Evolutionary conservation across 2,888 invertebrate species (phyloP), one percentile per base, ranked within the genome.

Genomic region (Dasypolia templi): DNA sequence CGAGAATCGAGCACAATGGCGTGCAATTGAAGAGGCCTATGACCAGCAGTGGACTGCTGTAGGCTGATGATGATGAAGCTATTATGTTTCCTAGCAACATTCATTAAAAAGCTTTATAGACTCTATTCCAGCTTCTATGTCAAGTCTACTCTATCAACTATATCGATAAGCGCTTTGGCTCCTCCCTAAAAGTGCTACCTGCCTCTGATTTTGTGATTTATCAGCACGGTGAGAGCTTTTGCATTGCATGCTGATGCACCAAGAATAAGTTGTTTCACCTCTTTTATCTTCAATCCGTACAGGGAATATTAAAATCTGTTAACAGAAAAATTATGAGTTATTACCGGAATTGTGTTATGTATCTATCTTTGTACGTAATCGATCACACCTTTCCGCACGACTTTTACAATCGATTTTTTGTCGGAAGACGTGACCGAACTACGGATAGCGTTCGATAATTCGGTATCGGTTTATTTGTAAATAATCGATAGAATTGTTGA

Each of bases 341-440:
- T 72, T 58, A 76, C 70, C 72, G 56, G 51, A 64, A 74, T 80
- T 75, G 75, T 75, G 63, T 69, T 76, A 71, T 68, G 66, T 76
- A 68, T 70, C 42, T 70, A 53, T 61, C 56, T 74, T 66, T 75
- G 65, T 72, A 82, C 65, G 77, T 87, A 86, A 92, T 90, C 89
- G 88, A 91, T 92, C 90, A 89, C 89, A 90, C 86, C 89, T 92
- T 93, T 93, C 92, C 93, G 95, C 95, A 95, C 95, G 95, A 95
- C 87, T 93, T 89, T 88, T 83, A 85, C 85, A 92, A 93, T 93
- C 90, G 90, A 92, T 94, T 93, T 93, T 94, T 93, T 91, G 87
- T 91, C 88, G 86, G 87, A 89, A 89, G 89, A 94, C 95, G 95
- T 95, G 95, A 94, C 93, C 89, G 89, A 86, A 86, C 82, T 89